Evolutionary conservation across 2,797 vertebrate species (phyloP).

Genomic region (Eulemur rubriventer): DNA sequence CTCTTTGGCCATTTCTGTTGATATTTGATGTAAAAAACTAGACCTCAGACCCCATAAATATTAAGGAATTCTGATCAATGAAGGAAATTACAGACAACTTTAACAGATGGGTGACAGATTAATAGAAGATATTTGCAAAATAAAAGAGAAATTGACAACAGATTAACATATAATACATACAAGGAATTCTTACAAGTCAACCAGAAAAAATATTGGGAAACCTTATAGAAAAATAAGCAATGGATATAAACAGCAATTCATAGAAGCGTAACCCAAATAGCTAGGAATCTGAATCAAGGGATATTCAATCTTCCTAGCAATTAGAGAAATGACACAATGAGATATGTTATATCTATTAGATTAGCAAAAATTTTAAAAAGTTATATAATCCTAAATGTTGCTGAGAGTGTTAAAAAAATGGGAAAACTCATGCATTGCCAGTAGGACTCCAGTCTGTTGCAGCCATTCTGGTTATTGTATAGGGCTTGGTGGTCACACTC

Average conservation of each 20-base stretch:
- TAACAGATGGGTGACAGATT: conserved; percentile 58
- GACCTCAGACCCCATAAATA: neutral
- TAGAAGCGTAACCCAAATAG: neutral
- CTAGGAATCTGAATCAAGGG: conserved; percentile 26
- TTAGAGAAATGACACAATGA: neutral
- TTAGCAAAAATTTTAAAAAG: neutral
- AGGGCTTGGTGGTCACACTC: neutral
- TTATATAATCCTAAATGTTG: neutral
- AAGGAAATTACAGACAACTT: conserved; percentile 45
- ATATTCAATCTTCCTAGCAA: neutral
- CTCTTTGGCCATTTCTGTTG: neutral
- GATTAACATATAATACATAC: conserved; percentile 46
- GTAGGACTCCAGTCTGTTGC: neutral
- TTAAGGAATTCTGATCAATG: conserved; percentile 37
- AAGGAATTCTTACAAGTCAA: conserved; percentile 43
- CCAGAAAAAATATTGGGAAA: conserved; percentile 45
- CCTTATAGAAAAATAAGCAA: conserved; percentile 50
- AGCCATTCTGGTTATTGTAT: neutral
- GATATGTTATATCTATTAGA: neutral
- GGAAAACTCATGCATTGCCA: neutral
- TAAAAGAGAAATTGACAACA: conserved; percentile 46
- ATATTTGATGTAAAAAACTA: neutral
- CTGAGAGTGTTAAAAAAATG: neutral
- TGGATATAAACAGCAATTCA: conserved; percentile 28
- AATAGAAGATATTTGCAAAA: conserved; percentile 49